Conservation (phyloP, 64 coral and sea anemone genomes). For the Catalaphyllia jardinei region DNA sequence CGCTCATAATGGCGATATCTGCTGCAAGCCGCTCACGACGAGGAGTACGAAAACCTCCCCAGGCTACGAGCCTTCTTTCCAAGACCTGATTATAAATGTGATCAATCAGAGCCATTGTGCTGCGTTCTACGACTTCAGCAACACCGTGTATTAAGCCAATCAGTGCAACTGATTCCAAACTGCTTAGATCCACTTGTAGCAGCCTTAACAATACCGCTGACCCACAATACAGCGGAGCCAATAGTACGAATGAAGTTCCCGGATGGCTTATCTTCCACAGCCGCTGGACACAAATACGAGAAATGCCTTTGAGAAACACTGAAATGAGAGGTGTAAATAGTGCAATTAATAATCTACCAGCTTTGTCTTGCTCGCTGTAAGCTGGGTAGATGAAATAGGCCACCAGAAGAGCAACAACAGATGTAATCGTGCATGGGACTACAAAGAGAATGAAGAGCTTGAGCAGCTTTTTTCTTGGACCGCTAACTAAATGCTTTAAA, state of each 20-base stretch:
- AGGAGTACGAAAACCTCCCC: constrained; percentile 25
- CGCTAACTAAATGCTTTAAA: not conserved
- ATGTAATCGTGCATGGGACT: not conserved
- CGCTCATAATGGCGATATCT: constrained; percentile 10
- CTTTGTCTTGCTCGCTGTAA: constrained; percentile 8
- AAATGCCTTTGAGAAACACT: not conserved
- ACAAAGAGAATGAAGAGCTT: not conserved
- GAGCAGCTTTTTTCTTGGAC: not conserved
- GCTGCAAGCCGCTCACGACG: constrained; percentile 10
- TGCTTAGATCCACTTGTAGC: constrained; percentile 5
- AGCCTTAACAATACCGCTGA: constrained; percentile 22
- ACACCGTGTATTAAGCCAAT: constrained; percentile 18
- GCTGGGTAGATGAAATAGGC: not conserved
- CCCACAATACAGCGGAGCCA: not conserved
- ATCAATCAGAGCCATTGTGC: not conserved
- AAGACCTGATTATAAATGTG: not conserved
- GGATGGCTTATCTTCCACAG: constrained; percentile 26
- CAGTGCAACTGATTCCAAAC: constrained; percentile 10
- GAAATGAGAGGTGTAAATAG: not conserved
- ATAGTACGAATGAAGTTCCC: constrained; percentile 25
- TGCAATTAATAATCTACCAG: not conserved
- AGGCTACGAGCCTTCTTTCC: not conserved
- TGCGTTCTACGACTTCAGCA: constrained; percentile 15
- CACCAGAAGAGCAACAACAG: not conserved
- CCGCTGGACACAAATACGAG: constrained; percentile 16